A percentile compares a stretch with the other conserved stretches of the same genome.
These are phyloP conservation scores for Sardinella longiceps DNA, from an alignment of 2,797 vertebrate genomes.

Conservation along the genomic window DNA sequence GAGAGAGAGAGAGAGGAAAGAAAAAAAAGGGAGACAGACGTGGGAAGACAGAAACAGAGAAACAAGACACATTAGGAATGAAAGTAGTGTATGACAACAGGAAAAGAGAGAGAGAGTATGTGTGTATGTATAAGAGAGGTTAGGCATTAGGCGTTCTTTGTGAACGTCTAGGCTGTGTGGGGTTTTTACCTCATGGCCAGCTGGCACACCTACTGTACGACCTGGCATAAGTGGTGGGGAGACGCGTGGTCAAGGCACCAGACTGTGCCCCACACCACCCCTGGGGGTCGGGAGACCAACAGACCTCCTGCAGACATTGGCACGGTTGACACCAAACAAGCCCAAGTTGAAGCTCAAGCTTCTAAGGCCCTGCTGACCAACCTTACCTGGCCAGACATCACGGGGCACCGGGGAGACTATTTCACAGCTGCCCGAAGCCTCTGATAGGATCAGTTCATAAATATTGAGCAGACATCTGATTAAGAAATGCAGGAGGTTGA, in stretches of 20 bases:
- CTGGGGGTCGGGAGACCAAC: neutral
- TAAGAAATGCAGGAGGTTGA: neutral
- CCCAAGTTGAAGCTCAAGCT: neutral
- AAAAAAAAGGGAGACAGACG: constrained; percentile 42
- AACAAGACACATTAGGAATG: neutral
- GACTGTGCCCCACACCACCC: constrained; percentile 36
- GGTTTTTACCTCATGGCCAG: constrained; percentile 45
- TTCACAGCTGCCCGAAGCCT: constrained; percentile 1
- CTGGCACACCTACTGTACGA: constrained; percentile 37
- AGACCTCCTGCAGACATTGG: constrained; percentile 5
- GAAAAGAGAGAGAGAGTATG: neutral
- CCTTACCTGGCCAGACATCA: constrained; percentile 48
- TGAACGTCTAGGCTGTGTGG: constrained; percentile 54
- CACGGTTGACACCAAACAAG: constrained; percentile 1
- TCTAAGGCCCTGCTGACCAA: neutral
- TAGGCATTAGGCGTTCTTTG: constrained; percentile 29
- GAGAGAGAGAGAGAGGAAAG: neutral
- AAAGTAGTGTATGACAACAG: constrained; percentile 30
- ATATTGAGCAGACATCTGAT: neutral
- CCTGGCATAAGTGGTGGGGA: constrained; percentile 28
- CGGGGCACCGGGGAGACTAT: constrained; percentile 27
- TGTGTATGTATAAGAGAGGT: neutral
- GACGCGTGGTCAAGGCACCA: constrained; percentile 45
- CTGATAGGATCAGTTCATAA: neutral
- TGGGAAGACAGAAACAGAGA: neutral